Evolutionary conservation across 1,140 invertebrate species (phyloP), one percentile per base, ranked within the genome.

Genomic region (Drosophila willistoni): DNA sequence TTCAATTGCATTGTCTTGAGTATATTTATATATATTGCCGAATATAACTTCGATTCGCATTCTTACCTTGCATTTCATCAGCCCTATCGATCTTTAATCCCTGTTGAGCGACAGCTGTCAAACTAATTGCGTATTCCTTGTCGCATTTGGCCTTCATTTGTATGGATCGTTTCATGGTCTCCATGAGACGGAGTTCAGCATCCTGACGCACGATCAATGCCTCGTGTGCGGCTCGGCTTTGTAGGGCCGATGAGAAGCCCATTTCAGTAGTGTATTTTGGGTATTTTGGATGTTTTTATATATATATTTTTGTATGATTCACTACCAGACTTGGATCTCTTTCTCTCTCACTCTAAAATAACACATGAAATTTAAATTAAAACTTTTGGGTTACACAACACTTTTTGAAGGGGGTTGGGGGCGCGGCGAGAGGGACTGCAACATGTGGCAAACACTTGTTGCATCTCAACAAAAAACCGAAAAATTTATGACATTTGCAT

Each of bases 91-190:
- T 94, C 93, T 98, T 98, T 80, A 96, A 94, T 3, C 96, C 97
- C 89, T 97, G 96, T 44, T 94, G 93, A 13, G 96, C 95, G 2
- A 98, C 94, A 3, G 96, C 94, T 47, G 95, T 95, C 34, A 99
- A 94, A 0, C 96, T 95, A 1, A 95, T 93, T 1, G 97, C 97
- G 92, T 98, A 98, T 79, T 98, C 97, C 62, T 96, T 94, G 92
- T 99, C 98, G 90, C 96, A 97, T 92, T 98, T 98, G 84, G 97
- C 95, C 92, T 98, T 96, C 39, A 95, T 94, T 62, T 95, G 94
- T 14, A 99, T 93, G 83, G 97, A 97, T 54, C 97, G 93, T 73
- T 96, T 95, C 95, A 98, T 97, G 65, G 95, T 96, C 89, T 98
- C 97, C 92, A 98, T 94, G 9, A 98, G 94, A 68, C 96, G 94